These are phyloP conservation scores for Batillaria attramentaria DNA, from an alignment of 1,140 invertebrate species.

Conservation along the genomic window DNA sequence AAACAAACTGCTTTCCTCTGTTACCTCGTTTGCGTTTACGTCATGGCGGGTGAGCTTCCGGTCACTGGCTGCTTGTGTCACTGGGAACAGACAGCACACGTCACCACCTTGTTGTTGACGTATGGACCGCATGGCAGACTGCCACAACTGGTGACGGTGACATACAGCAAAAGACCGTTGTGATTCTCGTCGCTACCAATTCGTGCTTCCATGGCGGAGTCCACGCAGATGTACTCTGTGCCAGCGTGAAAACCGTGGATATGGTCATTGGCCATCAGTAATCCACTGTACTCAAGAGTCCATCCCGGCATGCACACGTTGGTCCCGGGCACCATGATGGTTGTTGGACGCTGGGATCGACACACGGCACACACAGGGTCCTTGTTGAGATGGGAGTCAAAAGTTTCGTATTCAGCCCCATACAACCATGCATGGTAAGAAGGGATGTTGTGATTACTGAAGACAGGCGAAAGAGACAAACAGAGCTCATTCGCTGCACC, in stretches of 20 bases:
- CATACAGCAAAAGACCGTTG: not conserved
- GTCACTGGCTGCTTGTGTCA: too few species aligned
- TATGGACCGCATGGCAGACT: too few species aligned
- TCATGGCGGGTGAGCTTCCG: too few species aligned
- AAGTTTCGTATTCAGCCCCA: slow-evolving; percentile 19
- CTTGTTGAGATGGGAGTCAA: not conserved
- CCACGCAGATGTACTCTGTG: slow-evolving; percentile 5
- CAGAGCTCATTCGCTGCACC: not conserved
- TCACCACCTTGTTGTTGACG: too few species aligned
- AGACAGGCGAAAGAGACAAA: not conserved
- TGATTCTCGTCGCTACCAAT: not conserved
- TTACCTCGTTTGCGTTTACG: too few species aligned
- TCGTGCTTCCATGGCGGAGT: not conserved
- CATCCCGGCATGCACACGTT: not conserved
- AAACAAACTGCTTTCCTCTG: too few species aligned
- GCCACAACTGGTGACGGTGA: not conserved
- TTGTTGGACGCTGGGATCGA: not conserved
- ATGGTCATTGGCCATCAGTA: not conserved
- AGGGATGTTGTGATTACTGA: not conserved
- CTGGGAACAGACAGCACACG: too few species aligned
- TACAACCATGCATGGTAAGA: not conserved
- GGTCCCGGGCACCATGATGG: slow-evolving; percentile 11
- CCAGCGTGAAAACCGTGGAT: not conserved
- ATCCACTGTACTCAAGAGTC: slow-evolving; percentile 23
- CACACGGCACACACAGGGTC: slow-evolving; percentile 25